Conservation (phyloP, 2,888 invertebrate species). For the Dynastes grantii region DNA sequence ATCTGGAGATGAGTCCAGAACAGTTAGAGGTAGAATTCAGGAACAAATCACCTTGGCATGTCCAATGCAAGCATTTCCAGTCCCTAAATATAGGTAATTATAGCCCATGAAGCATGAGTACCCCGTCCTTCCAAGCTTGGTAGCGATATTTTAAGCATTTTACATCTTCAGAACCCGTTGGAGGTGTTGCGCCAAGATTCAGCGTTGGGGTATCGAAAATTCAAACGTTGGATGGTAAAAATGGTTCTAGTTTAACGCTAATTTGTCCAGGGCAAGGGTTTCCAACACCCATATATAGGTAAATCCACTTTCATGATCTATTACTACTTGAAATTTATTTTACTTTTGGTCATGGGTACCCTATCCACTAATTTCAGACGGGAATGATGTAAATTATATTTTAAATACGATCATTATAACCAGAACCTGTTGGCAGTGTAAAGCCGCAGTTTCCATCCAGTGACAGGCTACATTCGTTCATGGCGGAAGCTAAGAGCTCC, state of each 20-base stretch:
- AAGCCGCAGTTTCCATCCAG: slow-evolving; percentile 77
- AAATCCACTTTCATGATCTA: slow-evolving; percentile 61
- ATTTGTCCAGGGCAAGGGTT: slow-evolving; percentile 84
- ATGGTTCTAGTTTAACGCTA: slow-evolving; percentile 72
- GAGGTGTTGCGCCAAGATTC: slow-evolving; percentile 73
- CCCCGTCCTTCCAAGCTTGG: not conserved
- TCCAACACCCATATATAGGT: slow-evolving; percentile 83
- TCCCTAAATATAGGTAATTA: slow-evolving; percentile 64
- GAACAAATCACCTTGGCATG: slow-evolving; percentile 77
- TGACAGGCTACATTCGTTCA: slow-evolving; percentile 78
- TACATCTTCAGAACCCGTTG: slow-evolving; percentile 71
- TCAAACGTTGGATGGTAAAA: slow-evolving; percentile 60
- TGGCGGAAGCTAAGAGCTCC: slow-evolving; percentile 70
- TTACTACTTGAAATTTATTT: not conserved
- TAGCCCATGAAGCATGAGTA: slow-evolving; percentile 44
- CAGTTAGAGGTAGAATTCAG: slow-evolving; percentile 58
- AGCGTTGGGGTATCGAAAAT: slow-evolving; percentile 60
- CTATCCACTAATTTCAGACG: not conserved
- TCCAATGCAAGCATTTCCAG: slow-evolving; percentile 82
- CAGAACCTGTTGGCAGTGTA: slow-evolving; percentile 76
- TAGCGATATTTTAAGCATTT: slow-evolving; percentile 48
- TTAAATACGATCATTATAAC: slow-evolving; percentile 46
- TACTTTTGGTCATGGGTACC: slow-evolving; percentile 10
- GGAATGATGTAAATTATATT: not conserved
- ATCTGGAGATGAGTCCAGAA: slow-evolving; percentile 61